phyloP scores from a whole-genome alignment of 1,140 invertebrate species.

The Drosophila elegans region DNA sequence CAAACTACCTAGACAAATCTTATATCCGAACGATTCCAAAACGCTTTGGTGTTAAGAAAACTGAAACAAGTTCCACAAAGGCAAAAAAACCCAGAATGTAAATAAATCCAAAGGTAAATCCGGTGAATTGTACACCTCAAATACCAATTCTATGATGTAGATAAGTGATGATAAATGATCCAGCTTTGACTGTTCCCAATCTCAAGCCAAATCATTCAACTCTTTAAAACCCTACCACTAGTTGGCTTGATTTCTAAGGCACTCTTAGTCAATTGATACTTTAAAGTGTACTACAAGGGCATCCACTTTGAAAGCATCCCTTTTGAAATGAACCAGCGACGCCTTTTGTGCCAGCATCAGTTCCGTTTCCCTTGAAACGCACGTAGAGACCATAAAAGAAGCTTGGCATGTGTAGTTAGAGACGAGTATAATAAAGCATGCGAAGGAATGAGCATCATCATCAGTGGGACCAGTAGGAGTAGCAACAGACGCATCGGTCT shows the following conservation, averaged over 20 bases:
- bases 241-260: neutral
- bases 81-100: too few relatives aligned
- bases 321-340: conserved; percentile 3
- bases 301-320: neutral
- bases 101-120: too few relatives aligned
- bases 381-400: conserved; percentile 70
- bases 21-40: too few relatives aligned
- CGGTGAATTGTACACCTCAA: too few relatives aligned
- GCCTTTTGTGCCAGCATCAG: conserved; percentile 14
- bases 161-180: too few relatives aligned
- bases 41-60: too few relatives aligned
- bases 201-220: too few relatives aligned
- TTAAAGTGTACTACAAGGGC: neutral
- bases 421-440: conserved; percentile 65
- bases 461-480: conserved; percentile 2
- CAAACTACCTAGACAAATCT: too few relatives aligned
- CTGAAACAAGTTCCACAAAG: too few relatives aligned
- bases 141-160: too few relatives aligned
- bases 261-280: neutral
- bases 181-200: too few relatives aligned
- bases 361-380: conserved; percentile 29
- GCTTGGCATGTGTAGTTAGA: conserved; percentile 54
- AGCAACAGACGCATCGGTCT: conserved; percentile 15
- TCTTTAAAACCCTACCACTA: neutral
- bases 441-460: conserved; percentile 61